Evolutionary conservation across 35 echinoderm and acorn worm species (phyloP), one percentile per base, ranked within the genome.

Genomic region (Antedon bifida): DNA sequence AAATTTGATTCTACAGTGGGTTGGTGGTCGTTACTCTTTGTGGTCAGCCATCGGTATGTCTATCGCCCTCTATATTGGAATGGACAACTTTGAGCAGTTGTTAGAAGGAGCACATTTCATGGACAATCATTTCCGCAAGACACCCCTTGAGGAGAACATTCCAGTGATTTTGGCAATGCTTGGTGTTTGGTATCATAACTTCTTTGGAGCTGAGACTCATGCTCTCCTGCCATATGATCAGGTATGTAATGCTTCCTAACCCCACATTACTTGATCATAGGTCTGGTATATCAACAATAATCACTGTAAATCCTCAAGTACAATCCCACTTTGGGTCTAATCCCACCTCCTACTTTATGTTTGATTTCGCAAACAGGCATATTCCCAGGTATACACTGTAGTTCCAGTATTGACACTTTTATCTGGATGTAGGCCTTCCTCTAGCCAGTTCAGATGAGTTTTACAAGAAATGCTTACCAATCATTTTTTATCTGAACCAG

Each of bases 201-300:
- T 99, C 91, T 92, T 87, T 81, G 90, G 90, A 23, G 90, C 90
- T 11, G 95, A 99, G 78, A 99, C 95, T 5, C 95, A 99, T 74
- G 95, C 91, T 26, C 73, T 99, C 17, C 85, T 99, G n/a, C 95
- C 95, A 21, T 99, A 99, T 86, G 95, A 99, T 83, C 95, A 99
- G 88, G 95, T 90, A 21, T 81, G 90, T 80, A 28, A 64, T 16
- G 5, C 38, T 7, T n/a, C n/a, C n/a, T n/a, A n/a, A n/a, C n/a
- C n/a, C n/a, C n/a, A n/a, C n/a, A n/a, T n/a, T n/a, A n/a, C n/a
- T n/a, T n/a, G n/a, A n/a, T n/a, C n/a, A n/a, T n/a, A n/a, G n/a
- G n/a, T n/a, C n/a, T n/a, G n/a, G n/a, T n/a, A n/a, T n/a, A n/a
- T n/a, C n/a, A n/a, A n/a, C n/a, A n/a, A n/a, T n/a, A n/a, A n/a